These are phyloP conservation scores for Cerceris ruficornis DNA, from an alignment of 2,888 invertebrate species.

Conservation along the genomic window DNA sequence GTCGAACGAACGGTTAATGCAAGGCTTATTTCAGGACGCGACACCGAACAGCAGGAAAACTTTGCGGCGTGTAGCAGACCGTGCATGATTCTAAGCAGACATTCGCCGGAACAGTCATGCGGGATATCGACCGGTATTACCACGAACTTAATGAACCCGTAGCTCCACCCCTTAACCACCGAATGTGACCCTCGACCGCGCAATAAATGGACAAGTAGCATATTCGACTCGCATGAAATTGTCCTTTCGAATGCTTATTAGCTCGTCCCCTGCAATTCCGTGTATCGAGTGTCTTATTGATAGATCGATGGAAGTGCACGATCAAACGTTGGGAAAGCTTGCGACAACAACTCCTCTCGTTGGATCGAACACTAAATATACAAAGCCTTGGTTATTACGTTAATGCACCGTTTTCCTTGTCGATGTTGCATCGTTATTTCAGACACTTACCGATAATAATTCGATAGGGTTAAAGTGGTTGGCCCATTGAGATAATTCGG, in stretches of 20 bases:
- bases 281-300: conserved; percentile 14
- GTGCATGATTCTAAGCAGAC: conserved; percentile 50
- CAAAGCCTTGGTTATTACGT: no score
- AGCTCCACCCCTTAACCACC: conserved; percentile 39
- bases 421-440: no score
- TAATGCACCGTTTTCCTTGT: no score
- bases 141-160: conserved; percentile 54
- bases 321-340: no score
- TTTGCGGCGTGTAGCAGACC: conserved; percentile 21
- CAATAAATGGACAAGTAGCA: conserved; percentile 45
- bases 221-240: conserved; percentile 21
- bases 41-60: conserved; percentile 25
- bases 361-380: neutral
- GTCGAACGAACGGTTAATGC: conserved; percentile 19
- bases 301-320: neutral
- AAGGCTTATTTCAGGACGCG: conserved; percentile 19
- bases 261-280: conserved; percentile 22
- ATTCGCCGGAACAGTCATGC: conserved; percentile 44
- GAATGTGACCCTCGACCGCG: conserved; percentile 29
- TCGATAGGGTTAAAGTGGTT: no score
- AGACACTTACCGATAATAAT: no score
- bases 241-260: conserved; percentile 23
- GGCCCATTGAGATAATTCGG: no score
- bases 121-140: conserved; percentile 58
- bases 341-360: neutral